Conservation (phyloP, 2,113 vertebrate species). For the Ceyx melanurus region DNA sequence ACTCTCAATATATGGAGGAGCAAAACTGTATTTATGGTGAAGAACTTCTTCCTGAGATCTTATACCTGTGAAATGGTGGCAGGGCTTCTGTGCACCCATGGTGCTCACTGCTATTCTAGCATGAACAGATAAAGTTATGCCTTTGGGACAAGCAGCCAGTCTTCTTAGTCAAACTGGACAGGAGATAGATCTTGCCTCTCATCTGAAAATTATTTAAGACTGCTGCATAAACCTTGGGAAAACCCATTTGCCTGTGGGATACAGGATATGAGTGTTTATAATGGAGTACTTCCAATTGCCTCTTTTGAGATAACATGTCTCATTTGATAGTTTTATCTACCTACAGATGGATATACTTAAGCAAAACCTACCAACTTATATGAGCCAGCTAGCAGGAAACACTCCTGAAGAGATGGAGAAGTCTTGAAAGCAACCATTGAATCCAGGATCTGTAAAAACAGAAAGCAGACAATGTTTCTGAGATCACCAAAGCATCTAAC, state of each 20-base stretch:
- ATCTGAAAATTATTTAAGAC: neutral
- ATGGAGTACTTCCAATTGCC: neutral
- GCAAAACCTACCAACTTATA: neutral
- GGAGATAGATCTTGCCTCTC: neutral
- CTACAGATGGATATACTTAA: neutral
- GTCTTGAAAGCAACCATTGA: neutral
- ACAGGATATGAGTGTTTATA: neutral
- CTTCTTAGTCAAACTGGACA: neutral
- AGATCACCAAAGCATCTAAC: neutral
- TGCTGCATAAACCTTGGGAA: neutral
- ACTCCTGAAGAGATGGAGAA: neutral
- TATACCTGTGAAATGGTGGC: neutral
- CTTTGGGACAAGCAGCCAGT: neutral
- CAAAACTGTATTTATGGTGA: neutral
- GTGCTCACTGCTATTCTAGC: neutral
- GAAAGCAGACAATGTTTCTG: neutral
- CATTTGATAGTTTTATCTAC: neutral
- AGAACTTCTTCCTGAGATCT: neutral
- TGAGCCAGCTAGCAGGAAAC: neutral
- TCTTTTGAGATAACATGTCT: neutral
- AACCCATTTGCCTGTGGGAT: neutral
- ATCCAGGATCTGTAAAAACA: neutral
- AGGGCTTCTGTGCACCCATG: neutral
- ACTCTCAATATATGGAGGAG: neutral
- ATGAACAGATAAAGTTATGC: neutral